Percentiles rank a stretch among this genome's conserved stretches.
Conservation (phyloP, 2,888 invertebrate species). For the Xylocampa areola region DNA sequence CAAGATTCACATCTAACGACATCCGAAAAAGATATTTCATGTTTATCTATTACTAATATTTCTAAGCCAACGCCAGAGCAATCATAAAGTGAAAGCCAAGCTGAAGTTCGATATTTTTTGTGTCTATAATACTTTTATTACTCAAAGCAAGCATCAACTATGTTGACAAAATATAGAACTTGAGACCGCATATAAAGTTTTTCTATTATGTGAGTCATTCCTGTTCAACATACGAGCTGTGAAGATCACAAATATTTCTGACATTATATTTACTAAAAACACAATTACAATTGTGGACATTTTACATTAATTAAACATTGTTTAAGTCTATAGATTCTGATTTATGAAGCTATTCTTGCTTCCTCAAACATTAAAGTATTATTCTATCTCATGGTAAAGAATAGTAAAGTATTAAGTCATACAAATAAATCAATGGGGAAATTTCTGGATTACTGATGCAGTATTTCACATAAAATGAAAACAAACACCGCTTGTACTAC, state of each 20-base stretch:
- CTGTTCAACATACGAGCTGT: neutral
- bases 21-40: too few relatives aligned
- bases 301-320: neutral
- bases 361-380: conserved; percentile 7
- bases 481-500: neutral
- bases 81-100: too few relatives aligned
- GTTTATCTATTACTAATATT: too few relatives aligned
- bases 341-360: conserved; percentile 15
- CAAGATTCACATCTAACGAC: too few relatives aligned
- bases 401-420: neutral
- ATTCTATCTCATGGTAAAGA: neutral
- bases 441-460: too few relatives aligned
- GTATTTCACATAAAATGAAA: neutral
- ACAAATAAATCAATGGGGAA: neutral
- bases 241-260: neutral
- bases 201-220: conserved; percentile 2
- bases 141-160: neutral
- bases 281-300: neutral
- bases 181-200: too few relatives aligned
- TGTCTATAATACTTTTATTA: too few relatives aligned
- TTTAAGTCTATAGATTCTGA: neutral
- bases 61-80: too few relatives aligned
- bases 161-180: neutral
- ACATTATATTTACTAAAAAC: too few relatives aligned
- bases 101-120: too few relatives aligned